Evolutionary conservation across 1,140 invertebrate genomes (phyloP).

Genomic region (Pogonus chalceus): DNA sequence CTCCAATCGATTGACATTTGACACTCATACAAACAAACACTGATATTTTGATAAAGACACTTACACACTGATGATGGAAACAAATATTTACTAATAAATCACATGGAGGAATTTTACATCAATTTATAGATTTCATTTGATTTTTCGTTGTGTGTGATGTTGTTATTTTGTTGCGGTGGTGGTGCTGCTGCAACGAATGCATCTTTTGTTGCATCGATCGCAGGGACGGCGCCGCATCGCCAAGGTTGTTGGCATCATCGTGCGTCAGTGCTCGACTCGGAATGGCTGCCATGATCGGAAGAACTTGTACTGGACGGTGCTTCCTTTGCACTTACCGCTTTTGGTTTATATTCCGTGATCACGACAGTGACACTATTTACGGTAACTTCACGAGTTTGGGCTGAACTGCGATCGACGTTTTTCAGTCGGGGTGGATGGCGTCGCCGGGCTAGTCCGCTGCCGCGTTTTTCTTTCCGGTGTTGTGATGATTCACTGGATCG

Average conservation of each 20-base stretch:
- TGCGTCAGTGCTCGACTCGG: slow-evolving; percentile 51
- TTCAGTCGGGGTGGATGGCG: slow-evolving; percentile 69
- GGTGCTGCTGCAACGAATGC: no score
- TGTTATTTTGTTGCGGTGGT: no score
- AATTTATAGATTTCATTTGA: no score
- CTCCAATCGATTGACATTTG: no score
- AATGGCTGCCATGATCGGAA: slow-evolving; percentile 50
- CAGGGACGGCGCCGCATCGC: neutral
- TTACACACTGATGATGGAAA: no score
- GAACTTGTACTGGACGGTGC: slow-evolving; percentile 45
- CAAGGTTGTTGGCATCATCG: slow-evolving; percentile 25
- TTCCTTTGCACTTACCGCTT: slow-evolving; percentile 50
- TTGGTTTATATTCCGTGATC: slow-evolving; percentile 93
- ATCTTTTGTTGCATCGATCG: no score
- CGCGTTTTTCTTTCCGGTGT: slow-evolving; percentile 47
- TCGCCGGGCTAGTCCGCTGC: slow-evolving; percentile 44
- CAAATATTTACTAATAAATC: no score
- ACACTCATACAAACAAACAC: no score
- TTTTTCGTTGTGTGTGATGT: no score
- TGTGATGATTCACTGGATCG: no score
- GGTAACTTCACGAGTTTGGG: slow-evolving; percentile 85
- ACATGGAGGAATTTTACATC: no score
- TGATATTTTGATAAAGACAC: no score
- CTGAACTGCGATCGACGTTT: slow-evolving; percentile 80
- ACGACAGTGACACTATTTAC: slow-evolving; percentile 94